Evolutionary conservation across 2,113 vertebrate genomes (phyloP).

Genomic region (Taurulus bubalis): DNA sequence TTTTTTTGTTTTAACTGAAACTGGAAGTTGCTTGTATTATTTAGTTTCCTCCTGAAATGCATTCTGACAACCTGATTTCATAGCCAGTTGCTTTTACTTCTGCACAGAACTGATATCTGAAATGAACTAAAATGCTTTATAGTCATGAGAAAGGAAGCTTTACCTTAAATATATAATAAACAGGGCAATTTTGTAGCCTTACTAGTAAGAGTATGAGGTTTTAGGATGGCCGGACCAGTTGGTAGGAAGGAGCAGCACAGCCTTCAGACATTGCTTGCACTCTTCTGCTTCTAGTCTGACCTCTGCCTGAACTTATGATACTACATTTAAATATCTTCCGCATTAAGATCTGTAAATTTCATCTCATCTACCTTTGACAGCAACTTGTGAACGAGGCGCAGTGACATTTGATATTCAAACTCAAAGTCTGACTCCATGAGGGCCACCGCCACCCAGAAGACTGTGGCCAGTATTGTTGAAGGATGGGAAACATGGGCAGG

Average conservation of each 20-base stretch:
- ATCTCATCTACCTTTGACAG: constrained; percentile 83
- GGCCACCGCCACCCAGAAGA: constrained; percentile 97
- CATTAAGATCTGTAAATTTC: neutral
- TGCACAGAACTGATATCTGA: neutral
- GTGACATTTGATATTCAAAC: constrained; percentile 97
- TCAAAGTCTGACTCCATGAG: constrained; percentile 99
- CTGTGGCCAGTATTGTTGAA: constrained; percentile 92
- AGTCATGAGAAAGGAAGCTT: neutral
- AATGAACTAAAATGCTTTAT: neutral
- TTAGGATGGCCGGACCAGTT: neutral
- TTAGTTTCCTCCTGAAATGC: neutral
- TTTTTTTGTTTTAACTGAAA: neutral
- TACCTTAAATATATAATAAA: constrained; percentile 8
- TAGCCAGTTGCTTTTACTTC: neutral
- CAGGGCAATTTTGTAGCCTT: neutral
- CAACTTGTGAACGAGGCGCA: constrained; percentile 92
- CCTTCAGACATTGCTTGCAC: neutral
- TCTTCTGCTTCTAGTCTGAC: neutral
- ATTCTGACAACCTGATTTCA: neutral
- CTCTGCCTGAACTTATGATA: neutral
- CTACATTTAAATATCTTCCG: neutral
- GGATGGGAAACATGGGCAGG: constrained; percentile 94
- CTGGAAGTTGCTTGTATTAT: neutral
- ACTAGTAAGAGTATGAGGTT: neutral
- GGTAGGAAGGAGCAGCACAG: neutral